Evolutionary conservation across 1,140 invertebrate genomes (phyloP), one percentile per base, ranked within the genome.

Genomic region (Proctacanthus coquilletti): DNA sequence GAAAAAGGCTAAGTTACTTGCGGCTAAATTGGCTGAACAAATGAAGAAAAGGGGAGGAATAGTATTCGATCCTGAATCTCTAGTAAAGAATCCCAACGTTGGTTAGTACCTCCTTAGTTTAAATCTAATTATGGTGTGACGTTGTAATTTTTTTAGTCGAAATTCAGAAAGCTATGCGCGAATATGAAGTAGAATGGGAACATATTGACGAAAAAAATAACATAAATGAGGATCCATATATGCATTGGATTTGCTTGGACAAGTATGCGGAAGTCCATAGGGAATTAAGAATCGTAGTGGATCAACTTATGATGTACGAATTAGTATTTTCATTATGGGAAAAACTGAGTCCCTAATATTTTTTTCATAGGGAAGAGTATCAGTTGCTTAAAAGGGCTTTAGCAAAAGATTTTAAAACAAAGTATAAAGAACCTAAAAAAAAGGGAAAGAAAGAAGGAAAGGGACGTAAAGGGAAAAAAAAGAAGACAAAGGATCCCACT

Each of bases 401-500:
- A 11, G 52, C 44, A 2, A 56, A 53, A 5, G 71, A 74, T 44
- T 36, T 39, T 3, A 52, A 62, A 29, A 36, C 42, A 11, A 56
- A 56, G 30, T 58, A 61, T 38, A 51, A 53, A 10, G 38, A 52
- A 1, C 43, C 46, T n/a, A 56, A 51, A 37, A 34, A 46, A 1
- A 61, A 57, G 38, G 59, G 53, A 17, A 32, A 42, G 34, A 43
- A 45, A 18, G 29, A 34, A 1, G 54, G 52, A 36, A 44, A 48
- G 13, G 60, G 62, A 21, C 56, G 52, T 29, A 74, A 71, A 43
- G 77, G 72, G 40, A 74, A 69, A 39, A 79, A 78, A 52, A 83
- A 76, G 46, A 78, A 77, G 42, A 33, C 39, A 2, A 56, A 60
- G 15, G 84, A 89, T 63, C 56, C 83, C 8, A 89, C 84, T 5